A percentile compares a stretch with the other conserved stretches of the same genome.
Evolutionary conservation across 2,113 vertebrate genomes (phyloP).

Genomic region (Aldabrachelys gigantea): DNA sequence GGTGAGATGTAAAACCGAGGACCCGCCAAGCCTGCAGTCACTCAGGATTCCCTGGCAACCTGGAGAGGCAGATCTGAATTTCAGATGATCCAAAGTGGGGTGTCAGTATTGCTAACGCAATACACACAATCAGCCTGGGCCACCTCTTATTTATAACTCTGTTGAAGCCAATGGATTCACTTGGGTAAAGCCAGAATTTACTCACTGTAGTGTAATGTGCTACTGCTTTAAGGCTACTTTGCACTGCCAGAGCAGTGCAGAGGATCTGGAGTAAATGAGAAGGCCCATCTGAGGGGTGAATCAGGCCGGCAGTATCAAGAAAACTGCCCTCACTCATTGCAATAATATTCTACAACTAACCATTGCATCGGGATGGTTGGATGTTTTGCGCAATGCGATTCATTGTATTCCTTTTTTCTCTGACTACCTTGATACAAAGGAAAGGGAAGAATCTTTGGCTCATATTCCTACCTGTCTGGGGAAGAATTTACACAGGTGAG

Average conservation of each 20-base stretch:
- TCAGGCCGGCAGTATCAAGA: background rate
- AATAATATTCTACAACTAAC: background rate
- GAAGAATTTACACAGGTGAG: fast-evolving
- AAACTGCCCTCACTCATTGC: background rate
- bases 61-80: background rate
- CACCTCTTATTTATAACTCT: background rate
- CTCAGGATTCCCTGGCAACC: background rate
- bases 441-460: background rate
- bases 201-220: background rate
- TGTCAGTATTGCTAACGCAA: background rate
- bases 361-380: background rate
- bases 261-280: background rate
- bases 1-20: background rate
- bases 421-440: background rate
- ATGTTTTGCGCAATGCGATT: background rate
- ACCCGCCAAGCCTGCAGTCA: background rate
- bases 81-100: background rate
- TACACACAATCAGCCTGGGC: background rate
- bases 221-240: background rate
- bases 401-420: background rate
- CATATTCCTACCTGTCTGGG: fast-evolving
- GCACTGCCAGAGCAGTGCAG: background rate
- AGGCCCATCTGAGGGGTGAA: background rate
- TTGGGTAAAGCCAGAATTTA: background rate
- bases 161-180: background rate